phyloP scores from a whole-genome alignment of 2,113 vertebrate species.

The Anhinga rufa region DNA sequence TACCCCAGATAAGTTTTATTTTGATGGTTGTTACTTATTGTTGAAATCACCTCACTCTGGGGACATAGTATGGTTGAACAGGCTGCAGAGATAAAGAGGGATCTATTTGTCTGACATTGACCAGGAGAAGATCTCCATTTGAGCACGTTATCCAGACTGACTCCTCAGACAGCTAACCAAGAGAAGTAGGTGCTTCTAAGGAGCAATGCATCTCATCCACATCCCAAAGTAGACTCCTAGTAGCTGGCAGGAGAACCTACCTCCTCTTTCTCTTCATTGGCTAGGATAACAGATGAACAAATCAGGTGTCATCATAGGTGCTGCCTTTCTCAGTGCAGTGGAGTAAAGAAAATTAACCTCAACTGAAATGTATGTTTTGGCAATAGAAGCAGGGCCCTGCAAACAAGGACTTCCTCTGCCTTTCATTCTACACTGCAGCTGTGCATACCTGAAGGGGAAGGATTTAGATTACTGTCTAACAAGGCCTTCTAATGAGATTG shows the following conservation, averaged over 20 bases:
- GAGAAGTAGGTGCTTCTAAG: neutral
- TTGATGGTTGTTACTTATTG: neutral
- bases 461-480: neutral
- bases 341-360: neutral
- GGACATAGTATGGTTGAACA: neutral
- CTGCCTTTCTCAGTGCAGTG: neutral
- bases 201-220: neutral
- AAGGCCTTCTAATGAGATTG: neutral
- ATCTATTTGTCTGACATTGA: neutral
- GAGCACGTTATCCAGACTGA: fast-evolving
- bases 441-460: neutral
- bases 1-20: neutral
- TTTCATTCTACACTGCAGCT: neutral
- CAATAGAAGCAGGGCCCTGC: neutral
- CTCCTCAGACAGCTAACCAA: neutral
- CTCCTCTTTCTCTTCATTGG: neutral
- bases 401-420: neutral
- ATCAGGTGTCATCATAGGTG: neutral
- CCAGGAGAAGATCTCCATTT: fast-evolving
- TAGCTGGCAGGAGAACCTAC: neutral
- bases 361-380: neutral
- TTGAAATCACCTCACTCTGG: neutral
- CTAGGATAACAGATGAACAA: neutral
- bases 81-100: neutral
- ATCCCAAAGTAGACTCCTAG: fast-evolving